Evolutionary conservation across 2,113 vertebrate species (phyloP), one percentile per base, ranked within the genome.

Genomic region (Pygoscelis antarcticus): DNA sequence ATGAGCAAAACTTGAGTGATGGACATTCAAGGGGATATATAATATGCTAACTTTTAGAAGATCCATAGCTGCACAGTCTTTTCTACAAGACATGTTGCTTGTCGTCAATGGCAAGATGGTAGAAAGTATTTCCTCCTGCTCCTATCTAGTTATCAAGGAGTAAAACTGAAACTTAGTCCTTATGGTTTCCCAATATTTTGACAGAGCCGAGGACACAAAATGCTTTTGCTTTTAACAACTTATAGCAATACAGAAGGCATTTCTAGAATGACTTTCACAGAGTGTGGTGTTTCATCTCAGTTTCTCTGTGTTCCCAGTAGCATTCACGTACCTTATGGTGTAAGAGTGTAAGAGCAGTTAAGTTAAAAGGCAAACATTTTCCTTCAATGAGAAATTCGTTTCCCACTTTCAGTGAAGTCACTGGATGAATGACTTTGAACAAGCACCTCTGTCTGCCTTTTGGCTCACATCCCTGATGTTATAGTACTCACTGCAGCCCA

Each of bases 361-460:
- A 77, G 44, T 65, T 94, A 82, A 93, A 94, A 96, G n/a, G 42
- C 55, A 90, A 94, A 79, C 34, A 42, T 79, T 90, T 92, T 90
- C 87, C 52, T 83, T 80, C 52, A 68, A 64, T 72, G 57, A 85
- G 38, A 87, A 91, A 71, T 87, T 77, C 0, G 51, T 86, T 91
- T 94, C 65, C 55, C 15, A 46, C 22, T 91, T 87, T 55, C 62
- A 88, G 30, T 93, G 47, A 90, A 94, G 84, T 72, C 44, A 55
- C 20, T 38, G 47, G 52, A 85, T 76, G 38, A 90, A 85, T 71
- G 22, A 40, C 82, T 94, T 60, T 68, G n/a, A 93, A 85, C 51
- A 76, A 85, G n/a, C 3, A 79, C 34, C 27, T 74, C 75, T 92
- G 22, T 46, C 75, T 85, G 38, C 36, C 26, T 72, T 49, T 83